Evolutionary conservation across 1,140 invertebrate species (phyloP).

Genomic region (Lepidurus couesii): DNA sequence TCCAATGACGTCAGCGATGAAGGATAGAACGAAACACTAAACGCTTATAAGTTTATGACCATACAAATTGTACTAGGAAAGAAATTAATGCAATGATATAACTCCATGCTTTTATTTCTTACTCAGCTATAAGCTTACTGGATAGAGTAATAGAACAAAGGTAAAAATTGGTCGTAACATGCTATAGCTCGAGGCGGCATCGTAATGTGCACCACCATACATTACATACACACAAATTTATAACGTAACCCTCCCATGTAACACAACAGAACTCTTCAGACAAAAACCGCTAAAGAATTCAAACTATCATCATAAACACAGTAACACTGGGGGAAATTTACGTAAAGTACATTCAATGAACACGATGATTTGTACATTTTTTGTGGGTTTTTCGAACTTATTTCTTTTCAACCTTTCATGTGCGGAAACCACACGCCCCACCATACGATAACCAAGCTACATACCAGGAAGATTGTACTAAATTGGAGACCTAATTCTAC

Average conservation of each 20-base stretch:
- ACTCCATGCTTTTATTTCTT: not conserved
- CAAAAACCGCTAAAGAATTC: not conserved
- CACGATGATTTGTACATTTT: slow-evolving; percentile 7
- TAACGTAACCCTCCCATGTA: not conserved
- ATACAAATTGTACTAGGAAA: not conserved
- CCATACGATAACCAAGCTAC: not conserved
- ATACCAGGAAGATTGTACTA: slow-evolving; percentile 19
- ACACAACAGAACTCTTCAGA: not conserved
- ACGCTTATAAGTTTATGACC: too few relatives aligned
- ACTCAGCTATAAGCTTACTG: not conserved
- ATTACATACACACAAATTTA: not conserved
- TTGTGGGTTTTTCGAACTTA: not conserved
- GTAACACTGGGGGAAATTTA: not conserved
- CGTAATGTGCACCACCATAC: not conserved
- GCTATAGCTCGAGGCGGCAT: not conserved
- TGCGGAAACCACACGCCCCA: not conserved
- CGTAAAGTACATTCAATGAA: not conserved
- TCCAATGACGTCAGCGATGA: too few relatives aligned
- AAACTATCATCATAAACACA: not conserved
- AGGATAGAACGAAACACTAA: too few relatives aligned
- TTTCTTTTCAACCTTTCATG: not conserved
- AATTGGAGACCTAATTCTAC: not conserved
- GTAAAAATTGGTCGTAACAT: slow-evolving; percentile 12
- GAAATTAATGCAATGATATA: not conserved
- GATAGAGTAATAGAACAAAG: not conserved